These are phyloP conservation scores for Helleia helle DNA, from an alignment of 2,888 invertebrate genomes.

Conservation along the genomic window DNA sequence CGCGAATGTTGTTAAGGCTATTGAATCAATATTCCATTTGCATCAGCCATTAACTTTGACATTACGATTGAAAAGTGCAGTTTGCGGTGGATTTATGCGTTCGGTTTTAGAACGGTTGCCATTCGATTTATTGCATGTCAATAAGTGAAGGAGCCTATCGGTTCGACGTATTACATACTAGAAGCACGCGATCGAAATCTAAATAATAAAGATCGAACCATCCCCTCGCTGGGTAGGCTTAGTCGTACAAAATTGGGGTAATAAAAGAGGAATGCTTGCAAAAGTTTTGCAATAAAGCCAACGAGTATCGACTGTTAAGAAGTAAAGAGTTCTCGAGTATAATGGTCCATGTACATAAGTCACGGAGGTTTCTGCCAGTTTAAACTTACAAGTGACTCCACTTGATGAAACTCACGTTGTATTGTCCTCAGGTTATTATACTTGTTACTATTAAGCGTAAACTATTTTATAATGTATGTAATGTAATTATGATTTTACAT, in stretches of 20 bases:
- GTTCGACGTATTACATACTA: slow-evolving; percentile 18
- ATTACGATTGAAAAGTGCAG: slow-evolving; percentile 20
- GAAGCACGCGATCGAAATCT: slow-evolving; percentile 53
- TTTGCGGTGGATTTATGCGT: slow-evolving; percentile 14
- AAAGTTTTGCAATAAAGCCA: slow-evolving; percentile 72
- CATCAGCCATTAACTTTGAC: slow-evolving; percentile 23
- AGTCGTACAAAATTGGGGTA: slow-evolving; percentile 71
- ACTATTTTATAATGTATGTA: no score
- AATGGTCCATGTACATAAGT: slow-evolving; percentile 33
- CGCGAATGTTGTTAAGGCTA: slow-evolving; percentile 24
- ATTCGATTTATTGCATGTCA: slow-evolving; percentile 10
- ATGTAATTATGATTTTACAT: no score
- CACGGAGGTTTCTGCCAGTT: slow-evolving; percentile 29
- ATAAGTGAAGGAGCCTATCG: slow-evolving; percentile 11
- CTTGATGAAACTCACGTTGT: slow-evolving; percentile 9
- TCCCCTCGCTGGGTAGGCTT: slow-evolving; percentile 60
- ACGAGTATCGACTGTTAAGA: slow-evolving; percentile 72
- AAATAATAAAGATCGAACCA: slow-evolving; percentile 63
- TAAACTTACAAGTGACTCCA: slow-evolving; percentile 24
- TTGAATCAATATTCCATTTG: slow-evolving; percentile 27
- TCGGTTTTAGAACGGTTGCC: slow-evolving; percentile 8
- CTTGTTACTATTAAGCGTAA: no score
- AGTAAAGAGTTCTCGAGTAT: slow-evolving; percentile 62
- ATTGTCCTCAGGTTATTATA: no score
- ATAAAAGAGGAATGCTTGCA: slow-evolving; percentile 71